Evolutionary conservation across 2,113 vertebrate genomes (phyloP).

Genomic region (Stigmatopora nigra): DNA sequence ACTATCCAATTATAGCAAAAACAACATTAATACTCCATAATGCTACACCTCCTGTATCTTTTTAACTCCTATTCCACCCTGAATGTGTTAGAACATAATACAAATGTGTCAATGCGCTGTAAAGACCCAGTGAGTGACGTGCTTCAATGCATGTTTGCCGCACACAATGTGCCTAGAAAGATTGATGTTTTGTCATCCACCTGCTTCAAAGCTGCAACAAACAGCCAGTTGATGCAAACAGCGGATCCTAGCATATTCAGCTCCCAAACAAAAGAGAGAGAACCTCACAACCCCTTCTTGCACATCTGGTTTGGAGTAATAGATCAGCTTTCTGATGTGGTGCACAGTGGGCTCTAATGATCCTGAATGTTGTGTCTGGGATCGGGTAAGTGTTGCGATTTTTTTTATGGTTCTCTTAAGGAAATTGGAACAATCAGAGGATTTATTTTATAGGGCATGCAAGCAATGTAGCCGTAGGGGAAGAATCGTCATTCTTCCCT

Average conservation of each 20-base stretch:
- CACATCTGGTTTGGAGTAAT: constrained; percentile 71
- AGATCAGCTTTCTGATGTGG: constrained; percentile 65
- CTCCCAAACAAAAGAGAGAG: constrained; percentile 86
- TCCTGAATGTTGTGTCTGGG: constrained; percentile 59
- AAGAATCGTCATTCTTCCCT: constrained; percentile 25
- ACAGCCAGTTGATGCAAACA: constrained; percentile 65
- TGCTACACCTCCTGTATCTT: constrained; percentile 43
- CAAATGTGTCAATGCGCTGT: constrained; percentile 65
- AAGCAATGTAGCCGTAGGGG: constrained; percentile 23
- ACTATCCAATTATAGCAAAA: constrained; percentile 23
- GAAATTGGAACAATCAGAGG: constrained; percentile 59
- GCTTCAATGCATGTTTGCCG: constrained; percentile 65
- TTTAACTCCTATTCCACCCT: constrained; percentile 38
- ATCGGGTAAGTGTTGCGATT: constrained; percentile 68
- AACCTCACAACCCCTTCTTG: constrained; percentile 81
- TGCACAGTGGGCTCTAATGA: constrained; percentile 56
- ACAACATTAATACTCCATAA: constrained; percentile 32
- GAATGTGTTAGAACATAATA: constrained; percentile 41
- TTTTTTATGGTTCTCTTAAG: constrained; percentile 46
- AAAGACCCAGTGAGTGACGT: constrained; percentile 61
- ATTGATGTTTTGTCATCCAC: constrained; percentile 80
- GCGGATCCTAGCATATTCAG: constrained; percentile 66
- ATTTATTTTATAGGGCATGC: constrained; percentile 28
- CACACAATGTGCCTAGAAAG: constrained; percentile 73
- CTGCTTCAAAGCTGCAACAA: constrained; percentile 73